Evolutionary conservation across 2,113 vertebrate genomes (phyloP).

Genomic region (Ailuropoda melanoleuca): DNA sequence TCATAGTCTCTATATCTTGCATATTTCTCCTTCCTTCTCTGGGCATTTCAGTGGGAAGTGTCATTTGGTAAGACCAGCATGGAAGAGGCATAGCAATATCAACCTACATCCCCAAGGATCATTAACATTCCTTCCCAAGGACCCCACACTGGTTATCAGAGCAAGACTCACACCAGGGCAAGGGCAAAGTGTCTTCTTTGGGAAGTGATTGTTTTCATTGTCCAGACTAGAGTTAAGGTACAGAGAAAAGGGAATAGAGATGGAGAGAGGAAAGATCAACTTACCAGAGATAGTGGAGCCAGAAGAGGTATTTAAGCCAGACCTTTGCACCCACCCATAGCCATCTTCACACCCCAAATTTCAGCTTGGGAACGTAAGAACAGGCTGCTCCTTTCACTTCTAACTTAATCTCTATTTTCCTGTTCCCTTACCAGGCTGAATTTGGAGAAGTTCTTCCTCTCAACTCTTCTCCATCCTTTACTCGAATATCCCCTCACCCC

Average conservation of each 20-base stretch:
- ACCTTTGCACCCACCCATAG: background rate
- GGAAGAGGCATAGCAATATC: background rate
- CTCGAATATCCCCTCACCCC: background rate
- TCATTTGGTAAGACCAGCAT: background rate
- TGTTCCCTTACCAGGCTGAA: background rate
- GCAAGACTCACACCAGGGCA: background rate
- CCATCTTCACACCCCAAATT: background rate
- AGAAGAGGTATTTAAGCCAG: background rate
- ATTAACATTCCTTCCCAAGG: background rate
- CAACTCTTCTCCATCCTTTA: background rate
- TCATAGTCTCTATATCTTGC: background rate
- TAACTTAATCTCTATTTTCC: background rate
- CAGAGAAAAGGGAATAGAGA: background rate
- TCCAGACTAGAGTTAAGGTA: background rate
- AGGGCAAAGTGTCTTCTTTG: background rate
- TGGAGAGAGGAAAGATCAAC: background rate
- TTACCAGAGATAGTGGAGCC: background rate
- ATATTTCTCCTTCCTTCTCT: background rate
- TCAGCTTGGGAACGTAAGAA: background rate
- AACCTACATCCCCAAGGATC: background rate
- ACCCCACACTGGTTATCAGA: background rate
- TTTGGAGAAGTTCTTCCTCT: background rate
- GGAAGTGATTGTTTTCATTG: background rate
- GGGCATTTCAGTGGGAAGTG: background rate
- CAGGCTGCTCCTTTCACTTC: background rate